Evolutionary conservation across 2,113 vertebrate genomes (phyloP).

Genomic region (Ageneiosus marmoratus): DNA sequence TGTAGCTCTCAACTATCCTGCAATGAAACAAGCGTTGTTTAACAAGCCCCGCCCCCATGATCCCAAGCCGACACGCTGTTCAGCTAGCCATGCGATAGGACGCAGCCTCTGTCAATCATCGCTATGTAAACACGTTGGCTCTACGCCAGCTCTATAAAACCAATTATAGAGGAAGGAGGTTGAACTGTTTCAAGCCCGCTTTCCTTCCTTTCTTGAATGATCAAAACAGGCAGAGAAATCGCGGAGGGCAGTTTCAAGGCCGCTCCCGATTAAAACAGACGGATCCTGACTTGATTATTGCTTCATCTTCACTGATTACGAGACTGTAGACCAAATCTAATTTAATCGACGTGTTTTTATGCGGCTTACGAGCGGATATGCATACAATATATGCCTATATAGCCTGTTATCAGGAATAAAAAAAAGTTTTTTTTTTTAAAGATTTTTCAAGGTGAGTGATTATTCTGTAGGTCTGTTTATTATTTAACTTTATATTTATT

Average conservation of each 20-base stretch:
- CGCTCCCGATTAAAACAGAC: conserved; percentile 69
- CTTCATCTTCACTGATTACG: conserved; percentile 39
- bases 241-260: conserved; percentile 76
- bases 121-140: conserved; percentile 79
- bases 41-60: conserved; percentile 70
- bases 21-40: conserved; percentile 94
- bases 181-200: conserved; percentile 85
- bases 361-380: no score
- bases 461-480: neutral
- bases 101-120: conserved; percentile 68
- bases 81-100: conserved; percentile 68
- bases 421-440: neutral
- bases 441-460: neutral
- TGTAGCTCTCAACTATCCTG: conserved; percentile 72
- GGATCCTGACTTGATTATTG: conserved; percentile 64
- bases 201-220: conserved; percentile 72
- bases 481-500: neutral
- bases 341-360: neutral
- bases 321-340: neutral
- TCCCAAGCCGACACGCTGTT: conserved; percentile 50
- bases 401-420: neutral
- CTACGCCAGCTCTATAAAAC: conserved; percentile 85
- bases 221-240: conserved; percentile 80
- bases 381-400: no score
- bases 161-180: conserved; percentile 84